These are phyloP conservation scores for Pseudopipra pipra DNA, from an alignment of 2,113 vertebrate species.

Conservation along the genomic window DNA sequence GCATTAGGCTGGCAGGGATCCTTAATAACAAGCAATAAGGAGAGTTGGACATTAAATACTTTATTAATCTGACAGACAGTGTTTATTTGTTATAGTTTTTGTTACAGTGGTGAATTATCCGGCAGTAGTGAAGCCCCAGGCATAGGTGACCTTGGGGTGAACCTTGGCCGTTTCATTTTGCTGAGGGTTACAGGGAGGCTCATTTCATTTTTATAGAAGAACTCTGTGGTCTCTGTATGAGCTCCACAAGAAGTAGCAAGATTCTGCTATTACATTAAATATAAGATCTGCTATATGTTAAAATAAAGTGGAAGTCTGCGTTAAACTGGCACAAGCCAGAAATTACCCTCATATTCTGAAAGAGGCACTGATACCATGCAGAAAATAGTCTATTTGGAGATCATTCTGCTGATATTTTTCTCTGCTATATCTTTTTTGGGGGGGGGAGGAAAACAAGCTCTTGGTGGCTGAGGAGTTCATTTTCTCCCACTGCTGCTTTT, in stretches of 20 bases:
- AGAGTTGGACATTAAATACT: not conserved
- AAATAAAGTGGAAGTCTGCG: slow-evolving; percentile 38
- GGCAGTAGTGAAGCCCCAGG: not conserved
- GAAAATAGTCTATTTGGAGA: slow-evolving; percentile 52
- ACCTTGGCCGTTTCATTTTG: not conserved
- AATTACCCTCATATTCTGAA: slow-evolving; percentile 41
- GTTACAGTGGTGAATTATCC: not conserved
- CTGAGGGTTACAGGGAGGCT: not conserved
- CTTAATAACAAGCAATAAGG: not conserved
- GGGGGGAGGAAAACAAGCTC: not conserved
- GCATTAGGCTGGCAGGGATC: not conserved
- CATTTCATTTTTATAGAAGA: slow-evolving; percentile 13
- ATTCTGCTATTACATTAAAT: slow-evolving; percentile 1
- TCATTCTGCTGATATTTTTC: slow-evolving; percentile 38
- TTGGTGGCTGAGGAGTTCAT: slow-evolving; percentile 32
- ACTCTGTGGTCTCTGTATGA: not conserved
- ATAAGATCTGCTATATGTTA: not conserved
- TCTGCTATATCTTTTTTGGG: not conserved
- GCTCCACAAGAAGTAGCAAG: not conserved
- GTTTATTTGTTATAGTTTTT: not conserved
- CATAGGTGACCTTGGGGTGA: not conserved
- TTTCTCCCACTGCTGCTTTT: slow-evolving; percentile 42
- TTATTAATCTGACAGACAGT: not conserved
- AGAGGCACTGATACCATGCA: not conserved
- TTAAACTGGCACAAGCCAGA: slow-evolving; percentile 23